Evolutionary conservation across 2,888 invertebrate species (phyloP).

Genomic region (Caenorhabditis parvicauda): DNA sequence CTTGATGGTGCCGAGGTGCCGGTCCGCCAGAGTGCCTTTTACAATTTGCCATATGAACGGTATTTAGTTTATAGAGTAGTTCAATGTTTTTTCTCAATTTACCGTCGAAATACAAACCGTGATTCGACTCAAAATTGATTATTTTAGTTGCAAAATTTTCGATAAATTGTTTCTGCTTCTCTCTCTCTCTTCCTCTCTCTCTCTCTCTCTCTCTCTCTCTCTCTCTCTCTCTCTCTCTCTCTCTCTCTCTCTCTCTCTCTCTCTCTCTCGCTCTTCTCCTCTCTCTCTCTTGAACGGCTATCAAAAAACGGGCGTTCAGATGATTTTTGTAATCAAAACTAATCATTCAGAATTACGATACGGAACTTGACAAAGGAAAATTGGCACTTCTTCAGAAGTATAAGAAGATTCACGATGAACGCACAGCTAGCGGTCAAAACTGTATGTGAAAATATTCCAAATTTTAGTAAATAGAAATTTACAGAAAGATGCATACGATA

Average conservation of each 20-base stretch:
- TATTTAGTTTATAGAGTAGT: too few species aligned
- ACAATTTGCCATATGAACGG: too few species aligned
- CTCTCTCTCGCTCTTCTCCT: too few species aligned
- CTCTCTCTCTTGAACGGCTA: neutral
- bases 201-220: too few species aligned
- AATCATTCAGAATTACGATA: conserved; percentile 38
- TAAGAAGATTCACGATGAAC: conserved; percentile 40
- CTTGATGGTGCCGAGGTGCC: too few species aligned
- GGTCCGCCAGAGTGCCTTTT: too few species aligned
- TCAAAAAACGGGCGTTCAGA: neutral
- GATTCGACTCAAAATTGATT: neutral
- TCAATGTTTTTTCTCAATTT: too few species aligned
- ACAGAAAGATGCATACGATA: neutral
- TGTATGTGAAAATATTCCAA: too few species aligned
- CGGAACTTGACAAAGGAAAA: conserved; percentile 48
- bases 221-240: too few species aligned
- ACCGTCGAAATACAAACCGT: too few species aligned
- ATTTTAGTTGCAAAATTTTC: neutral
- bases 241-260: too few species aligned
- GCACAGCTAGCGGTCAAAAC: conserved; percentile 3
- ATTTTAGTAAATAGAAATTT: too few species aligned
- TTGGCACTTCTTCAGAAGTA: conserved; percentile 45
- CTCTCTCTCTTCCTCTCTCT: neutral
- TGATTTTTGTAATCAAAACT: conserved; percentile 13
- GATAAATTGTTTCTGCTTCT: neutral